Evolutionary conservation across 2,888 invertebrate genomes (phyloP).

Genomic region (Scaptodrosophila latifasciaeformis): DNA sequence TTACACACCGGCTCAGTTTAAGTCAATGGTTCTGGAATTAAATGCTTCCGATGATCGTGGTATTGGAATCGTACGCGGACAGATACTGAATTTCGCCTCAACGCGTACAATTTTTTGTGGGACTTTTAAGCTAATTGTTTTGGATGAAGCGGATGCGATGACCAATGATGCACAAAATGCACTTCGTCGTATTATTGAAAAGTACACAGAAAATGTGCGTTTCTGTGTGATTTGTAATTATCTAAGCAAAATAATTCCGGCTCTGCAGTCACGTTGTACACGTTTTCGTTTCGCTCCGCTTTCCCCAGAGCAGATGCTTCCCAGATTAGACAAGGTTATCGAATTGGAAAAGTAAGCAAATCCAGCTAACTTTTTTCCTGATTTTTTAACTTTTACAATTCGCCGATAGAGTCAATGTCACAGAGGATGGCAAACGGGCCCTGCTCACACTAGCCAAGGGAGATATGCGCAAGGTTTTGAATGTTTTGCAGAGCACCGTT

Average conservation of each 20-base stretch:
- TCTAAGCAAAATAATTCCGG: conserved; percentile 98
- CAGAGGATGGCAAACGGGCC: conserved; percentile 92
- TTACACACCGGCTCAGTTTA: conserved; percentile 91
- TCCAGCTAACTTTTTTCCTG: not conserved
- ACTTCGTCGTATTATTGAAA: conserved; percentile 96
- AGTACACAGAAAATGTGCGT: conserved; percentile 98
- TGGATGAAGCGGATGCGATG: conserved; percentile 99
- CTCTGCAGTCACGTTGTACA: conserved; percentile 98
- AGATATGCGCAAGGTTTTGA: conserved; percentile 98
- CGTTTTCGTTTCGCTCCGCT: conserved; percentile 96
- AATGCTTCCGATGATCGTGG: conserved; percentile 99
- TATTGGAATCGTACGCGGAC: conserved; percentile 94
- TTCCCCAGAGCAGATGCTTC: conserved; percentile 88
- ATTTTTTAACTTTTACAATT: not conserved
- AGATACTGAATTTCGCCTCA: conserved; percentile 96
- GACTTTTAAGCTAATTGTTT: conserved; percentile 94
- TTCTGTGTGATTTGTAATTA: conserved; percentile 99
- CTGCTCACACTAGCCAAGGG: conserved; percentile 92
- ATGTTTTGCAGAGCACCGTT: conserved; percentile 96
- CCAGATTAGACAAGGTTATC: conserved; percentile 89
- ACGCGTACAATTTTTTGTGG: conserved; percentile 95
- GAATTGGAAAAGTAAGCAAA: conserved; percentile 85
- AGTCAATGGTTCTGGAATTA: conserved; percentile 94
- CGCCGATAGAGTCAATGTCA: conserved; percentile 82
- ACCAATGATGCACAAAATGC: conserved; percentile 99